phyloP scores from a whole-genome alignment of 2,797 vertebrate genomes.

The Mormyrus proboscirostris region DNA sequence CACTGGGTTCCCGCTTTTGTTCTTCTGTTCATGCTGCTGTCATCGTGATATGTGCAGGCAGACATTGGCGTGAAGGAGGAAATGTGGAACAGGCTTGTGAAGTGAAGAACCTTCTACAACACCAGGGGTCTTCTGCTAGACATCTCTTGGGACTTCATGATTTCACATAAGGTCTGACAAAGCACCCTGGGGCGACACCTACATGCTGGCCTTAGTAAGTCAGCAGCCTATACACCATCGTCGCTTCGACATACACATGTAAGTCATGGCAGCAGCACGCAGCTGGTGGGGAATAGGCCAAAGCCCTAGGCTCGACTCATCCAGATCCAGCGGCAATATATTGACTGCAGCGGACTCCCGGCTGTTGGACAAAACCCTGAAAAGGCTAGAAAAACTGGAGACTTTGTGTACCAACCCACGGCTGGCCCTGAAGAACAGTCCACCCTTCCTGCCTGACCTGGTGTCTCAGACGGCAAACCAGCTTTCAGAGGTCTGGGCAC shows the following conservation, averaged over 20 bases:
- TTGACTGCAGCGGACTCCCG: constrained; percentile 43
- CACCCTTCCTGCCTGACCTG: constrained; percentile 71
- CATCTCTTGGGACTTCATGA: constrained; percentile 16
- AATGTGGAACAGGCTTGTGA: background rate
- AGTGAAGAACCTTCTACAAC: background rate
- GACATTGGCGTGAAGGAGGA: background rate
- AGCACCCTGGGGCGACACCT: background rate
- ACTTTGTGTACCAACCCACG: constrained; percentile 55
- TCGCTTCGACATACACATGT: constrained; percentile 7
- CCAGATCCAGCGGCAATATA: constrained; percentile 25
- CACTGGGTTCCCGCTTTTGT: background rate
- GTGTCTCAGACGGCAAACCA: constrained; percentile 48
- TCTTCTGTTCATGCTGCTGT: background rate
- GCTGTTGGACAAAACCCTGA: constrained; percentile 56
- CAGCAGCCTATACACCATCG: background rate
- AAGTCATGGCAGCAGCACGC: constrained; percentile 47
- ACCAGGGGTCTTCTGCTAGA: background rate
- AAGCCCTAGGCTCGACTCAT: constrained; percentile 21
- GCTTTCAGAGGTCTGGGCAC: constrained; percentile 58
- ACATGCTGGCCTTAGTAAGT: background rate
- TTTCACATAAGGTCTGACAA: background rate
- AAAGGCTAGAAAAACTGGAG: constrained; percentile 58
- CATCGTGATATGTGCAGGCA: background rate
- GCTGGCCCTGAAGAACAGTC: constrained; percentile 64
- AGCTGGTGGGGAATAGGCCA: constrained; percentile 30